Conservation (phyloP, 2,888 invertebrate species). For the Byasa hedistus region DNA sequence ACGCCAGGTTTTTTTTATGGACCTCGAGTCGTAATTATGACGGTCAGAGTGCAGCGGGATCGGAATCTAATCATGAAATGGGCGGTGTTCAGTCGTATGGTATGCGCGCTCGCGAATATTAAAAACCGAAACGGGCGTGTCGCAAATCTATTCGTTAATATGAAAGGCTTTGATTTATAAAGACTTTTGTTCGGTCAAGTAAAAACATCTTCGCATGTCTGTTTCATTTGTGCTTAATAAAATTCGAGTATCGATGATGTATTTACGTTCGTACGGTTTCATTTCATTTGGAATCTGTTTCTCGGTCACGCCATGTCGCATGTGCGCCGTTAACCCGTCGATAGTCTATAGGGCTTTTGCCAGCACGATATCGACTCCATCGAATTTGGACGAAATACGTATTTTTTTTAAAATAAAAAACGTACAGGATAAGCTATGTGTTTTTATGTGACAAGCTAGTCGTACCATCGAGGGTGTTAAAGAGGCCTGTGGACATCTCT, state of each 20-base stretch:
- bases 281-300: constrained; percentile 72
- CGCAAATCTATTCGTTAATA: constrained; percentile 10
- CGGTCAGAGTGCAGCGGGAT: constrained; percentile 78
- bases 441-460: no score
- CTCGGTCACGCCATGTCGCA: constrained; percentile 79
- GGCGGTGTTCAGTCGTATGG: constrained; percentile 54
- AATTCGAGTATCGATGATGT: constrained; percentile 60
- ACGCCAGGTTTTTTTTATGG: constrained; percentile 70
- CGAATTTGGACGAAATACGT: constrained; percentile 54
- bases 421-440: no score
- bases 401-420: background rate
- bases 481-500: no score
- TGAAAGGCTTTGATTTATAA: background rate
- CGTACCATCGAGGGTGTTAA: no score
- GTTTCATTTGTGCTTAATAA: constrained; percentile 35
- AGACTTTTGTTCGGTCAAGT: background rate
- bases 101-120: constrained; percentile 54
- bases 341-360: constrained; percentile 68
- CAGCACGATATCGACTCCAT: constrained; percentile 59
- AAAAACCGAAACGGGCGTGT: constrained; percentile 21
- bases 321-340: constrained; percentile 65
- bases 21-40: constrained; percentile 76
- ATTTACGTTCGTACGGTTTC: constrained; percentile 67
- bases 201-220: constrained; percentile 2
- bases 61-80: constrained; percentile 77